Evolutionary conservation across 2,888 invertebrate species (phyloP).

Genomic region (Podotricha telesiphe): DNA sequence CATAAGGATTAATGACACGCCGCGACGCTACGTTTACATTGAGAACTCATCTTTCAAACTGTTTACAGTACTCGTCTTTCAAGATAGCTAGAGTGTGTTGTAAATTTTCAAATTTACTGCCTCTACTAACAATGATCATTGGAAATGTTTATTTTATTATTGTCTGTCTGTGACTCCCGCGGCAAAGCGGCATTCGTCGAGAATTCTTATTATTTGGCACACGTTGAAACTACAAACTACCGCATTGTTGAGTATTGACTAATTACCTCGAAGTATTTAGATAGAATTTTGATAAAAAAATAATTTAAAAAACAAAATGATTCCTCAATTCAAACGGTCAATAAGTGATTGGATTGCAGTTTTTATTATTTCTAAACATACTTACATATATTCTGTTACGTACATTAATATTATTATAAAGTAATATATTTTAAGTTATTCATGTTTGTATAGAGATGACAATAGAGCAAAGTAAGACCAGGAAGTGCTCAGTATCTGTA

Average conservation of each 20-base stretch:
- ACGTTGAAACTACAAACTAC: constrained; percentile 33
- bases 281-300: constrained; percentile 13
- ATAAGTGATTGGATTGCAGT: background rate
- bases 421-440: background rate
- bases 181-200: constrained; percentile 40
- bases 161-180: constrained; percentile 48
- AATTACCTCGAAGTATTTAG: constrained; percentile 35
- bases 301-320: background rate
- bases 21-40: constrained; percentile 27
- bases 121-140: constrained; percentile 49
- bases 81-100: constrained; percentile 43
- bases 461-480: constrained; percentile 66
- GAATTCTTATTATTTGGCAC: constrained; percentile 51
- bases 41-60: constrained; percentile 32
- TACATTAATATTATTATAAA: background rate
- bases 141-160: constrained; percentile 52
- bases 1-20: constrained; percentile 28
- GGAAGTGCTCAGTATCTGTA: constrained; percentile 64
- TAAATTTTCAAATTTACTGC: constrained; percentile 59
- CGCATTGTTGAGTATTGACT: constrained; percentile 39
- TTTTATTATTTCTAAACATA: background rate
- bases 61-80: constrained; percentile 51
- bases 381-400: background rate
- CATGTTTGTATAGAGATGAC: constrained; percentile 26
- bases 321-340: background rate